A percentile compares a stretch with the other conserved stretches of the same genome.
These are phyloP conservation scores for Ostrea denselamellosa DNA, from an alignment of 1,140 invertebrate genomes.

Conservation along the genomic window DNA sequence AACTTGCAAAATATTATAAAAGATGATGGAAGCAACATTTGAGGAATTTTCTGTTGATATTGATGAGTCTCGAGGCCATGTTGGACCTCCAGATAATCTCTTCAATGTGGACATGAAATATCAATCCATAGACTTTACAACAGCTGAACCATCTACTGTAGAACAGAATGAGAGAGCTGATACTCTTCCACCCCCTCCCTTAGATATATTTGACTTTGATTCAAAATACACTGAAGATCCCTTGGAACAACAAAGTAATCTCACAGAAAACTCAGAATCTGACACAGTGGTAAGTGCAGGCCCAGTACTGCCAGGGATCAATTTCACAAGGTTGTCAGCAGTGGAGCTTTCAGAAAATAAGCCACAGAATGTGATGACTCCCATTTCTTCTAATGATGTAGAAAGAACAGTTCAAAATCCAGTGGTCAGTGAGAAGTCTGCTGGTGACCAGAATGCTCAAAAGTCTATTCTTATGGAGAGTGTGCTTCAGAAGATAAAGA, in stretches of 20 bases:
- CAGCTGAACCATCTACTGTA: background rate
- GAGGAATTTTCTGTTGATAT: constrained; percentile 11
- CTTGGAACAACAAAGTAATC: background rate
- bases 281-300: background rate
- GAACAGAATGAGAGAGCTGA: background rate
- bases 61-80: background rate
- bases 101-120: constrained; percentile 41
- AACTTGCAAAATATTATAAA: background rate
- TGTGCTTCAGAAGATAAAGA: constrained; percentile 21
- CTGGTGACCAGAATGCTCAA: background rate
- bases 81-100: background rate
- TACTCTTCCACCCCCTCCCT: background rate
- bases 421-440: background rate
- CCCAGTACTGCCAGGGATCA: background rate
- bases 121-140: constrained; percentile 30
- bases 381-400: background rate
- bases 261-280: background rate
- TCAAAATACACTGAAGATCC: constrained; percentile 13
- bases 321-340: background rate
- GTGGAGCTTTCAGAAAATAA: background rate
- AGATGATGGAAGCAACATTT: background rate
- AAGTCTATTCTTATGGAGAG: background rate
- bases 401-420: background rate
- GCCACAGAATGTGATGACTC: background rate
- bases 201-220: constrained; percentile 19